A percentile compares a stretch with the other conserved stretches of the same genome.
Evolutionary conservation across 2,113 vertebrate species (phyloP).

Genomic region (Eublepharis macularius): DNA sequence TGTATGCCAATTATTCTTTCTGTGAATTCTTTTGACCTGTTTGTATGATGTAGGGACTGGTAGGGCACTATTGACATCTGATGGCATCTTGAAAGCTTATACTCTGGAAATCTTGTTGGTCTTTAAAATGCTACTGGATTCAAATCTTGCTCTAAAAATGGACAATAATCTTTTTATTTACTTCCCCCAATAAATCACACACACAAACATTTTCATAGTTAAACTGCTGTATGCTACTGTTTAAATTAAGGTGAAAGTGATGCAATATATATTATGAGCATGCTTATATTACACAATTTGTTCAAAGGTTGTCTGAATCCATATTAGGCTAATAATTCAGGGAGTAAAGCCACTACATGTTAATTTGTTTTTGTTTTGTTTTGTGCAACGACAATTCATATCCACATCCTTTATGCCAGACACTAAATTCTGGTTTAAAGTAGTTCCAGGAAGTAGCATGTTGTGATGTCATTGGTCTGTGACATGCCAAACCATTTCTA

Average conservation of each 20-base stretch:
- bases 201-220: constrained; percentile 39
- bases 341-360: neutral
- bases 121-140: too few species aligned
- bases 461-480: neutral
- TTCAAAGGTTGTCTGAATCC: neutral
- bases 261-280: neutral
- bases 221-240: neutral
- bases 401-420: neutral
- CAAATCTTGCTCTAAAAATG: too few species aligned
- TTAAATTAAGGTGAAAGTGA: neutral
- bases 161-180: too few species aligned
- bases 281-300: neutral
- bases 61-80: too few species aligned
- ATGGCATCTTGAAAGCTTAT: too few species aligned
- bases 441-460: too few species aligned
- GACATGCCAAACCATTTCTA: too few species aligned
- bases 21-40: too few species aligned
- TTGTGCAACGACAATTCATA: neutral
- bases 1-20: too few species aligned
- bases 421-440: too few species aligned
- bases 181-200: neutral
- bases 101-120: too few species aligned
- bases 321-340: neutral
- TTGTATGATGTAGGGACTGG: too few species aligned
- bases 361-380: neutral